Base-by-base conservation (phyloP, 2,113 vertebrate genomes). In the Hymenochirus boettgeri region DNA sequence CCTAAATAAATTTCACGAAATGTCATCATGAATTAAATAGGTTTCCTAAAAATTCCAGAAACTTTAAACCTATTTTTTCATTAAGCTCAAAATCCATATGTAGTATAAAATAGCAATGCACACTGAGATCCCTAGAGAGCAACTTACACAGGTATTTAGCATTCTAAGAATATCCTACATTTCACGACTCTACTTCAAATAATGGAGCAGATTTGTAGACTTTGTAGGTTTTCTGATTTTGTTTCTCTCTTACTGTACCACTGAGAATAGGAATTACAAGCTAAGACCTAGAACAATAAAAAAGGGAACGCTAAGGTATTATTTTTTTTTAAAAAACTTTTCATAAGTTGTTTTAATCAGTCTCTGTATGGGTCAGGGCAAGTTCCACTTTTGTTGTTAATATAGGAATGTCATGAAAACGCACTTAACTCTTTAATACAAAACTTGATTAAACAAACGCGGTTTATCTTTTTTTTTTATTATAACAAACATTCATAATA, bases 11-110 rank as follows among this genome's bases (percentile, higher is more conserved):
- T 48, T 48, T 22, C 21, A 21, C 22, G 46, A 48, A 48, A 48
- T 48, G 21, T 48, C 46, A 48, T 48, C 21, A 23, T 23, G 21
- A 48, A 48, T 21, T 22, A 22, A 48, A 22, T 22, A 22, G 46
- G 8, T 48, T 48, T 48, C 22, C 46, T 22, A 21, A 22, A n/a
- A 48, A 48, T 48, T 10, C 46, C 46, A 48, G 46, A 48, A 48
- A 48, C 46, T 48, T n/a, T 48, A 48, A 48, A 48, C 21, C 46
- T 22, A 48, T 22, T 48, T 22, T 13, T 57, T 31, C 18, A 22
- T 57, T 13, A 12, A 57, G 29, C 27, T 57, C 54, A 35, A 33
- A 57, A 35, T 35, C 29, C 54, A 35, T 37, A 57, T 57, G 54
- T 29, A 55, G 25, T 27, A 26, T 29, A 55, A 27, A 55, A 31